Conservation (phyloP, 2,113 vertebrate species). For the Typhlomys cinereus region DNA sequence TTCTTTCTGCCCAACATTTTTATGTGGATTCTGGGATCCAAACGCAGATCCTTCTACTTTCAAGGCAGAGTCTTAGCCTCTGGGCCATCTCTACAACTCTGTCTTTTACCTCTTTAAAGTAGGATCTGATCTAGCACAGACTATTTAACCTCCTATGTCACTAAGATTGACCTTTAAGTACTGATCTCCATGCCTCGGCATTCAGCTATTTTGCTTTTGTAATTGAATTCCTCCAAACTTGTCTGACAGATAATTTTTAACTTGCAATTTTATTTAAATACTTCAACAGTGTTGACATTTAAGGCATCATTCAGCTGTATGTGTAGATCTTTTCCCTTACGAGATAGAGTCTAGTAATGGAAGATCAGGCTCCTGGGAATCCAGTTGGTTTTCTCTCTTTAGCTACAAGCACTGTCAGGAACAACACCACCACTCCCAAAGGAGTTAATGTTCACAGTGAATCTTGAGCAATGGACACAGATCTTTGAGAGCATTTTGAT, state of each 20-base stretch:
- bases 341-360: not conserved
- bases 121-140: too few species aligned
- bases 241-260: not conserved
- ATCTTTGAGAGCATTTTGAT: not conserved
- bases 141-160: too few species aligned
- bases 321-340: not conserved
- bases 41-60: too few species aligned
- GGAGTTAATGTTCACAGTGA: not conserved
- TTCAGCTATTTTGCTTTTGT: not conserved
- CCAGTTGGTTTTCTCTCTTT: not conserved
- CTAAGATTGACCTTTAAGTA: too few species aligned
- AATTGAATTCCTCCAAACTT: not conserved
- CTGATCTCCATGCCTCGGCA: not conserved
- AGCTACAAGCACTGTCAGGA: not conserved
- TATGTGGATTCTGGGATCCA: too few species aligned
- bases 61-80: too few species aligned
- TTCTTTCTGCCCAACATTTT: too few species aligned
- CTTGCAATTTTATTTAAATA: constrained; percentile 23
- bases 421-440: not conserved
- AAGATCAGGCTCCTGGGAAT: not conserved
- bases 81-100: too few species aligned
- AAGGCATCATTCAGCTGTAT: constrained; percentile 10
- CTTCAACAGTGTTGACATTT: constrained; percentile 9
- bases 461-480: not conserved
- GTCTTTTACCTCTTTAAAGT: too few species aligned